phyloP scores from a whole-genome alignment of 2,888 invertebrate species.

The Tuta absoluta region DNA sequence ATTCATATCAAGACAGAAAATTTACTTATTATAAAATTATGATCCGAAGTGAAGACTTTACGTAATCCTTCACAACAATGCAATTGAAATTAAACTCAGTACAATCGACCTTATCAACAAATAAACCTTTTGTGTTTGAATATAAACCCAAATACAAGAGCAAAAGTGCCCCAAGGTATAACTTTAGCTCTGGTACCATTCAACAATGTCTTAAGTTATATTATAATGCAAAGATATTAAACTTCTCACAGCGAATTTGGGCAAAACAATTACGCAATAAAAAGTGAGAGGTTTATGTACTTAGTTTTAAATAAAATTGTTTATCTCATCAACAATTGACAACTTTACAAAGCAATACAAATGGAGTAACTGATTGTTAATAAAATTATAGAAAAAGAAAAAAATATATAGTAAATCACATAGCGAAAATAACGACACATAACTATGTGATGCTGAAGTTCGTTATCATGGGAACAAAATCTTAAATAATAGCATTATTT shows the following conservation, averaged over 20 bases:
- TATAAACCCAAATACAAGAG: no score
- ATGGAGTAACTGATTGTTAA: no score
- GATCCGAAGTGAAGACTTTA: slow-evolving; percentile 50
- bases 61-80: slow-evolving; percentile 47
- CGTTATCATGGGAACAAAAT: no score
- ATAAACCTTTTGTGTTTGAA: neutral
- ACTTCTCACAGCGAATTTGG: slow-evolving; percentile 55
- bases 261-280: slow-evolving; percentile 54
- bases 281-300: slow-evolving; percentile 66
- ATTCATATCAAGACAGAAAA: slow-evolving; percentile 47
- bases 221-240: slow-evolving; percentile 35
- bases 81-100: slow-evolving; percentile 41
- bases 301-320: no score
- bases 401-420: no score
- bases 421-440: no score
- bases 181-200: slow-evolving; percentile 29
- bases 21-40: slow-evolving; percentile 39
- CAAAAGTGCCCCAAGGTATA: neutral
- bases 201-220: slow-evolving; percentile 57
- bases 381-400: no score
- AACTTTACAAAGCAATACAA: no score
- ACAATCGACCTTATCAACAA: slow-evolving; percentile 21
- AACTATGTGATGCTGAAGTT: no score
- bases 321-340: no score
- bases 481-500: no score